Evolutionary conservation across 2,797 vertebrate genomes (phyloP).

Genomic region (Neomorphus geoffroyi): DNA sequence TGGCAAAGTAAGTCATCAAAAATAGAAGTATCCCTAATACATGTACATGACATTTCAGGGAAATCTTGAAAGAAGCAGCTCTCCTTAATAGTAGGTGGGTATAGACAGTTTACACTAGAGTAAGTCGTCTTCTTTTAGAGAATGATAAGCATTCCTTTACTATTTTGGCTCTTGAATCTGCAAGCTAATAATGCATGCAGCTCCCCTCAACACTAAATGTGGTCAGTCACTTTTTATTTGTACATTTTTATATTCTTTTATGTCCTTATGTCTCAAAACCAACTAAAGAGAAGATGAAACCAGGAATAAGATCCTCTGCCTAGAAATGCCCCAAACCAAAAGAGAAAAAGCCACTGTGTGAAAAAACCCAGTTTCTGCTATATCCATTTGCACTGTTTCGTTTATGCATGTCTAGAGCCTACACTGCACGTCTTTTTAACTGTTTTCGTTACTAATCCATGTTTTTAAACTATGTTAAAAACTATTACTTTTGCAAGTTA

Average conservation of each 20-base stretch:
- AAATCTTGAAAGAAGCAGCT: background rate
- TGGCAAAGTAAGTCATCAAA: background rate
- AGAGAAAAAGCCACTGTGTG: background rate
- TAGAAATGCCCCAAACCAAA: background rate
- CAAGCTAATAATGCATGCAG: background rate
- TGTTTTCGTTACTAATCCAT: background rate
- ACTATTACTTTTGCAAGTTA: background rate
- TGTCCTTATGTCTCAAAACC: background rate
- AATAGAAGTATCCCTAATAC: background rate
- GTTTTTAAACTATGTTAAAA: background rate
- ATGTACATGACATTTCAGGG: background rate
- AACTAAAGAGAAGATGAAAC: background rate
- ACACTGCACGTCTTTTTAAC: background rate
- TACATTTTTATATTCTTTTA: background rate
- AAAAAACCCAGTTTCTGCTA: background rate
- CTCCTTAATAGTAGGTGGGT: background rate
- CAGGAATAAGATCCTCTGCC: background rate
- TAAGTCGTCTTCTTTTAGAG: background rate
- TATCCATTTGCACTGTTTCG: background rate
- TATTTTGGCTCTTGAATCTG: background rate
- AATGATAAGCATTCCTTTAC: background rate
- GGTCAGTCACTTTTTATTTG: background rate
- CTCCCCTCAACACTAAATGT: background rate
- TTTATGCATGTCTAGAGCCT: background rate
- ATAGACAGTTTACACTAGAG: background rate